phyloP scores from a whole-genome alignment of 2,888 invertebrate genomes.

The Micropterix aruncella region DNA sequence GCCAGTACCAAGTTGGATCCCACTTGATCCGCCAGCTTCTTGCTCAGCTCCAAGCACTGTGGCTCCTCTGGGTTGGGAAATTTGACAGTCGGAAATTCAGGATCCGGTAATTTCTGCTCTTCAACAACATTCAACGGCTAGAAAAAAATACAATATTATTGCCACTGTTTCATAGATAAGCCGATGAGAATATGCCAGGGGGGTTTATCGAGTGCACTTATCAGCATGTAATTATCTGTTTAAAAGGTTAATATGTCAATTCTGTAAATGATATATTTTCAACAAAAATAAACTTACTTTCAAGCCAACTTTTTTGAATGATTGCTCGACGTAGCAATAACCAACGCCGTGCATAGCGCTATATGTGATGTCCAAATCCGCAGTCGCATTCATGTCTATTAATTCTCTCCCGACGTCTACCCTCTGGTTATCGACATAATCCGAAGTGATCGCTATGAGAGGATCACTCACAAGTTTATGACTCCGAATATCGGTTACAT shows the following conservation, averaged over 20 bases:
- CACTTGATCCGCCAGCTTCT: constrained; percentile 59
- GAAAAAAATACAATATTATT: too few species aligned
- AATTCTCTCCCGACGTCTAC: constrained; percentile 36
- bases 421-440: constrained; percentile 51
- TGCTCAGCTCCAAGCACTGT: constrained; percentile 61
- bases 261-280: too few species aligned
- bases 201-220: too few species aligned
- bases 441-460: constrained; percentile 44
- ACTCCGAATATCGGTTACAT: constrained; percentile 40
- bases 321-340: constrained; percentile 56
- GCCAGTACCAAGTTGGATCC: constrained; percentile 70
- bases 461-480: constrained; percentile 54
- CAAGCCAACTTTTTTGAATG: constrained; percentile 63
- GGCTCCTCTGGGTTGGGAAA: constrained; percentile 98
- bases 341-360: constrained; percentile 99
- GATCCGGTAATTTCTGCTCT: constrained; percentile 80
- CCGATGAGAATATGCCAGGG: too few species aligned
- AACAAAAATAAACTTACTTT: constrained; percentile 32
- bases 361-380: constrained; percentile 61
- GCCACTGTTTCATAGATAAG: too few species aligned
- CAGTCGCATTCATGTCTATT: constrained; percentile 37
- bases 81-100: constrained; percentile 92
- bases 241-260: too few species aligned
- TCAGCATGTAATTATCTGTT: too few species aligned
- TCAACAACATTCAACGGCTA: constrained; percentile 50